Percentiles rank a stretch among this genome's conserved stretches.
These are phyloP conservation scores for Halichoerus grypus DNA, from an alignment of 2,113 vertebrate genomes.

Conservation along the genomic window DNA sequence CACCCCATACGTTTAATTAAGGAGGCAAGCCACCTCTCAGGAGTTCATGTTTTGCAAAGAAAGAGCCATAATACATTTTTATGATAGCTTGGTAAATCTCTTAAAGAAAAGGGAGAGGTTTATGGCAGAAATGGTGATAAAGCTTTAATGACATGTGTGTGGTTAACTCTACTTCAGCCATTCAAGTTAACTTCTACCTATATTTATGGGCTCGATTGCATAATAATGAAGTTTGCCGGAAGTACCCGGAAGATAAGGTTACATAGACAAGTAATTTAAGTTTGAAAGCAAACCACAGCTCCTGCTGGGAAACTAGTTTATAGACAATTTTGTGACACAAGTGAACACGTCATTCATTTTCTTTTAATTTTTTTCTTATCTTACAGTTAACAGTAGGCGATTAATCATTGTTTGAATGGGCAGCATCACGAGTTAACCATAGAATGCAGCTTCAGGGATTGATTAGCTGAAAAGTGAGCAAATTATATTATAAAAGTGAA, in stretches of 20 bases:
- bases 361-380: constrained; percentile 56
- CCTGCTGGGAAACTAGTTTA: constrained; percentile 70
- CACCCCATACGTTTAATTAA: constrained; percentile 19
- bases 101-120: constrained; percentile 84
- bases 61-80: constrained; percentile 73
- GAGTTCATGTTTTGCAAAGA: constrained; percentile 60
- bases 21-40: constrained; percentile 60
- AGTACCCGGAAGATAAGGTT: constrained; percentile 78
- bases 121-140: constrained; percentile 81
- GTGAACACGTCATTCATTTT: constrained; percentile 66
- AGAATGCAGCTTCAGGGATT: constrained; percentile 4
- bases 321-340: constrained; percentile 63
- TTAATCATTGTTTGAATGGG: constrained; percentile 49
- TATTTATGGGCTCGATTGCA: constrained; percentile 80
- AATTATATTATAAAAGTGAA: constrained; percentile 56
- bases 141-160: constrained; percentile 75
- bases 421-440: background rate
- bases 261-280: constrained; percentile 73
- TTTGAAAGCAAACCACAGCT: constrained; percentile 78
- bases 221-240: constrained; percentile 78
- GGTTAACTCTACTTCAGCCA: constrained; percentile 65
- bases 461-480: constrained; percentile 60
- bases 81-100: constrained; percentile 75
- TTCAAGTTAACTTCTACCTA: constrained; percentile 78
- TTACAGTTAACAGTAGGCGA: constrained; percentile 3